These are phyloP conservation scores for Theonella swinhoei DNA, from an alignment of 37 sponge, comb jelly and placozoan species.

Conservation along the genomic window DNA sequence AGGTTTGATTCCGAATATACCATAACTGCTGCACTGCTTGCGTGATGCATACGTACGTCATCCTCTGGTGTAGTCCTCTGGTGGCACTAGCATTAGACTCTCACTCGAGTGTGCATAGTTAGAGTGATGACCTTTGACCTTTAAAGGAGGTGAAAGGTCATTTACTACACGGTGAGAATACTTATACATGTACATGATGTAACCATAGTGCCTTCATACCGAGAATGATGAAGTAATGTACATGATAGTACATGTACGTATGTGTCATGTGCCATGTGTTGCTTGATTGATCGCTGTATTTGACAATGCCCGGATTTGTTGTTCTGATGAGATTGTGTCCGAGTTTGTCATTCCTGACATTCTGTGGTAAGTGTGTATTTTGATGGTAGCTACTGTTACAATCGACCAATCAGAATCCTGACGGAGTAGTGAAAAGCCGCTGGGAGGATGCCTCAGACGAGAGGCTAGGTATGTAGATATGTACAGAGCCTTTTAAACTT, in stretches of 20 bases:
- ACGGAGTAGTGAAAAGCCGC: slow-evolving; percentile 56
- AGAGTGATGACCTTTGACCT: too few species aligned
- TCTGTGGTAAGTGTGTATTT: not conserved
- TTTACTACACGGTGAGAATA: too few species aligned
- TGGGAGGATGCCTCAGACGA: slow-evolving; percentile 72
- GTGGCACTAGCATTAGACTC: too few species aligned
- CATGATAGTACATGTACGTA: not conserved
- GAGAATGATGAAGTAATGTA: too few species aligned
- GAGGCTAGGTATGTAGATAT: slow-evolving; percentile 37
- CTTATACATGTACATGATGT: too few species aligned
- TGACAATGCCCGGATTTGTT: too few species aligned
- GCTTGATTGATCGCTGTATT: too few species aligned
- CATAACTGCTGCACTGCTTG: not conserved
- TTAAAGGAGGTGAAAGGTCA: too few species aligned
- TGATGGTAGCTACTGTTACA: not conserved
- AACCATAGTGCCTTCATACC: too few species aligned
- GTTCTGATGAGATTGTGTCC: not conserved
- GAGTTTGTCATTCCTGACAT: not conserved
- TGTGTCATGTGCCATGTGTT: not conserved
- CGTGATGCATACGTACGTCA: not conserved
- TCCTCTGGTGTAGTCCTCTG: too few species aligned
- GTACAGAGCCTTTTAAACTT: not conserved
- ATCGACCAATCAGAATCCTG: slow-evolving; percentile 28
- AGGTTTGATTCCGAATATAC: slow-evolving; percentile 29
- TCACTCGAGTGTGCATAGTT: too few species aligned